Conservation (phyloP, 2,888 invertebrate genomes). For the Drepanosiphum platanoidis region DNA sequence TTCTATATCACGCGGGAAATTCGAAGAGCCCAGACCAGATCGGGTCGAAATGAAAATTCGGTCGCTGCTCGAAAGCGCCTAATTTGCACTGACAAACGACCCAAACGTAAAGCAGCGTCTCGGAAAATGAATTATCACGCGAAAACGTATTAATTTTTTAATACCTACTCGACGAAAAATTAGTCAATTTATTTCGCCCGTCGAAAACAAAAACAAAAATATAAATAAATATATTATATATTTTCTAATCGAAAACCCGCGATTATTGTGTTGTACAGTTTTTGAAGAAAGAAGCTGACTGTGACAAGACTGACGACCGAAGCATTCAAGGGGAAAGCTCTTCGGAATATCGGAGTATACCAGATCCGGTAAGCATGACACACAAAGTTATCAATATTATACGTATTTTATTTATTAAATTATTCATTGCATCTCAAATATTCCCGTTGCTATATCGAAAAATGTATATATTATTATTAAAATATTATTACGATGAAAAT, state of each 20-base stretch:
- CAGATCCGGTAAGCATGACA: slow-evolving; percentile 84
- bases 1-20: too few relatives aligned
- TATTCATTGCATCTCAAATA: slow-evolving; percentile 6
- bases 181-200: too few relatives aligned
- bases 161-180: too few relatives aligned
- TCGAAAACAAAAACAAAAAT: neutral
- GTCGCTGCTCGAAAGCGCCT: too few relatives aligned
- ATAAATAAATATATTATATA: neutral
- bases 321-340: slow-evolving; percentile 77
- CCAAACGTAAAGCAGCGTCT: too few relatives aligned
- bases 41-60: too few relatives aligned
- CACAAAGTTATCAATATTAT: too few relatives aligned
- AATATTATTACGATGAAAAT: too few relatives aligned
- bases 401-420: slow-evolving; percentile 33
- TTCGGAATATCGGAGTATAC: slow-evolving; percentile 82
- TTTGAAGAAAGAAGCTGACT: slow-evolving; percentile 88
- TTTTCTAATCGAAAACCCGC: slow-evolving; percentile 21
- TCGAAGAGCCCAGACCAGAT: too few relatives aligned
- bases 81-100: too few relatives aligned
- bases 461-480: slow-evolving; percentile 29
- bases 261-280: slow-evolving; percentile 74
- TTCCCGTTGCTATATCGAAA: slow-evolving; percentile 17
- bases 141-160: too few relatives aligned
- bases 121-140: too few relatives aligned
- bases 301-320: slow-evolving; percentile 83